These are phyloP conservation scores for Diglossa cyanea DNA, from an alignment of 2,797 vertebrate genomes.

Conservation along the genomic window DNA sequence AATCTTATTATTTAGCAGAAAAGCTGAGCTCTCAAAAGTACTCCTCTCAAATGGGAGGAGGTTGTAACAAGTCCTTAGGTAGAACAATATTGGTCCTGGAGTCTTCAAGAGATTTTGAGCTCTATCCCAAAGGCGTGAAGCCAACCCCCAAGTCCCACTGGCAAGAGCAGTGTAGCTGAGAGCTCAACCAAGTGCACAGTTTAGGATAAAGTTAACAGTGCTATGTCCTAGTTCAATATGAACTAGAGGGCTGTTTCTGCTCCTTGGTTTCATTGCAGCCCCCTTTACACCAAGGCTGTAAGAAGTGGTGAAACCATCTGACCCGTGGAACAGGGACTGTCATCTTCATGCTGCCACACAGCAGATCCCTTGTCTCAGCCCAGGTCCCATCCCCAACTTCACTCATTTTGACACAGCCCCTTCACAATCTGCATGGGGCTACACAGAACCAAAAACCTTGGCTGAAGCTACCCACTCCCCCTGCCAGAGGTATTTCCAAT, in stretches of 20 bases:
- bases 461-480: background rate
- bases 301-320: background rate
- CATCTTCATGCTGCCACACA: background rate
- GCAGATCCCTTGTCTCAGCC: background rate
- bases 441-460: background rate
- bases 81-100: slow-evolving; percentile 68
- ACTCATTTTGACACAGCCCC: background rate
- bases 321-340: background rate
- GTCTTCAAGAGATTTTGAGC: background rate
- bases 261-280: background rate
- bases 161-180: background rate
- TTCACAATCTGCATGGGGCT: background rate
- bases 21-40: slow-evolving; percentile 23
- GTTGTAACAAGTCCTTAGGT: background rate
- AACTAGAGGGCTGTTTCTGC: background rate
- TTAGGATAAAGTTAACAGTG: background rate
- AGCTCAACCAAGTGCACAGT: background rate
- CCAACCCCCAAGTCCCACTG: background rate
- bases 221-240: background rate
- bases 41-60: slow-evolving; percentile 19
- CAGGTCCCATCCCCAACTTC: background rate
- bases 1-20: slow-evolving; percentile 4
- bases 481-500: background rate
- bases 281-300: background rate
- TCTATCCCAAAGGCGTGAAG: background rate